Evolutionary conservation across 2,888 invertebrate species (phyloP).

Genomic region (Diogma glabrata): DNA sequence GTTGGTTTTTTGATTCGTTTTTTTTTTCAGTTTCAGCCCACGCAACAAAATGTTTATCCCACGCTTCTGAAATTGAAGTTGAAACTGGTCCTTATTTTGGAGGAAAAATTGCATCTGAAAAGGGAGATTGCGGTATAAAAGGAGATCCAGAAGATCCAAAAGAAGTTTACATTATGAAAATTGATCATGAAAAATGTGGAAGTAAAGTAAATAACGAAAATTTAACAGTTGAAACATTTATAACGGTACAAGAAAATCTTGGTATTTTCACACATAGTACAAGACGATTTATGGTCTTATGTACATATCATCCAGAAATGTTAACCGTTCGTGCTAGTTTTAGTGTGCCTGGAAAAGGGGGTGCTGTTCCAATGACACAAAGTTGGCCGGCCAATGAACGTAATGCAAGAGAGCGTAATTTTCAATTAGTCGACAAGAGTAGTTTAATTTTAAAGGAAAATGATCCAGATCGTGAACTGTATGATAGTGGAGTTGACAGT

Average conservation of each 20-base stretch:
- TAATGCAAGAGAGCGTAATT: slow-evolving; percentile 29
- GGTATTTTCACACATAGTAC: slow-evolving; percentile 75
- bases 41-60: slow-evolving; percentile 66
- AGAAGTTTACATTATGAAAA: slow-evolving; percentile 61
- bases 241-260: slow-evolving; percentile 71
- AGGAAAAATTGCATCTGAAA: slow-evolving; percentile 62
- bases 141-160: slow-evolving; percentile 61
- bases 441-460: slow-evolving; percentile 30
- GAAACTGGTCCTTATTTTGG: slow-evolving; percentile 72
- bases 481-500: slow-evolving; percentile 8
- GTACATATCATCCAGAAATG: slow-evolving; percentile 71
- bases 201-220: slow-evolving; percentile 61
- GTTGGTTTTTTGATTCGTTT: background rate
- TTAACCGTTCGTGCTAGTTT: slow-evolving; percentile 70
- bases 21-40: slow-evolving; percentile 59
- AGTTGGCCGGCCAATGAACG: slow-evolving; percentile 28
- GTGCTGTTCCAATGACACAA: slow-evolving; percentile 27
- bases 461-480: slow-evolving; percentile 10
- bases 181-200: slow-evolving; percentile 62
- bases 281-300: slow-evolving; percentile 62
- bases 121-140: slow-evolving; percentile 59
- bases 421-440: slow-evolving; percentile 33
- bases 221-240: slow-evolving; percentile 64
- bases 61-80: slow-evolving; percentile 71
- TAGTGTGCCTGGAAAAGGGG: slow-evolving; percentile 51